phyloP scores from a whole-genome alignment of 2,113 vertebrate species.

The Choloepus hoffmanni region DNA sequence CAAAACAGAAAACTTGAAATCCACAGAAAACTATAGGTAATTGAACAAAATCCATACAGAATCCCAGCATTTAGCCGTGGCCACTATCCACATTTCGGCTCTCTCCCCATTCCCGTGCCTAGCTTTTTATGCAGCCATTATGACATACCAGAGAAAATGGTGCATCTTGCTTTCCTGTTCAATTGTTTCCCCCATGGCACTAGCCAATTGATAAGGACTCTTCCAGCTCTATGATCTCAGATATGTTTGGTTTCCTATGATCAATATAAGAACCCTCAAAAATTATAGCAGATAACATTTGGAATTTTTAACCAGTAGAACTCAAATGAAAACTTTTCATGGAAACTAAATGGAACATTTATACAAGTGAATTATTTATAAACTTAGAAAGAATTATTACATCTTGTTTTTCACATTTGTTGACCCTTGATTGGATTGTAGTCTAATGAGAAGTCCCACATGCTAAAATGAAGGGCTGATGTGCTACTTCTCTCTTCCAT shows the following conservation, averaged over 20 bases:
- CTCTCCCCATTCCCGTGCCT: background rate
- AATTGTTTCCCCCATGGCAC: background rate
- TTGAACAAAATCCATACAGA: slow-evolving; percentile 14
- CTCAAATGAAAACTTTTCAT: slow-evolving; percentile 23
- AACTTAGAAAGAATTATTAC: background rate
- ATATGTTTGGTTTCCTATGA: background rate
- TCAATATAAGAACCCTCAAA: background rate
- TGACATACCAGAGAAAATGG: background rate
- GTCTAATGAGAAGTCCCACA: background rate
- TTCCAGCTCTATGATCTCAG: background rate
- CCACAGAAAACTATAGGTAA: background rate
- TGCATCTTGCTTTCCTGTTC: background rate
- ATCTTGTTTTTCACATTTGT: background rate
- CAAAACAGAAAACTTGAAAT: background rate
- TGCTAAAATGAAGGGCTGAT: background rate
- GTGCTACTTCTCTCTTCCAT: background rate
- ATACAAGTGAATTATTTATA: background rate
- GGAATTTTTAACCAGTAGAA: background rate
- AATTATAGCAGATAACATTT: background rate
- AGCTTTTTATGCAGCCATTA: slow-evolving; percentile 43
- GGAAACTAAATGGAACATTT: background rate
- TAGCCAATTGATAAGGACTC: background rate
- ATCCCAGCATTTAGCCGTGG: background rate
- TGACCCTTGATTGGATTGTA: background rate
- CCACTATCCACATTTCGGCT: background rate